Evolutionary conservation across 2,113 vertebrate species (phyloP).

Genomic region (Halichoeres trimaculatus): DNA sequence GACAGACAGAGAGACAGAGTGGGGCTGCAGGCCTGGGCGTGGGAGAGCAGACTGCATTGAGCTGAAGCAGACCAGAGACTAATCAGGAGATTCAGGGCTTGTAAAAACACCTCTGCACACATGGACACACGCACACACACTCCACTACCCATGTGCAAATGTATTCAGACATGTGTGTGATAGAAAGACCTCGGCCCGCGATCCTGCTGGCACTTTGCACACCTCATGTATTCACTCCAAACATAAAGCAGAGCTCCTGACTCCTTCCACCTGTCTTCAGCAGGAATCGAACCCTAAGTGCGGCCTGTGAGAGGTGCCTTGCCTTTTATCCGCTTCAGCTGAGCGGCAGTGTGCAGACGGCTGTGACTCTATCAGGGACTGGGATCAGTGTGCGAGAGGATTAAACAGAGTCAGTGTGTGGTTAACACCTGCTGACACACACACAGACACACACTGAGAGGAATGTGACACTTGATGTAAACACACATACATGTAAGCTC

Average conservation of each 20-base stretch:
- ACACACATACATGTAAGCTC: neutral
- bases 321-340: no score
- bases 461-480: no score
- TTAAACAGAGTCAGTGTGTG: slow-evolving; percentile 4
- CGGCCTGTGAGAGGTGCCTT: neutral
- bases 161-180: slow-evolving; percentile 36
- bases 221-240: slow-evolving; percentile 13
- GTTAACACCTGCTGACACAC: slow-evolving; percentile 45
- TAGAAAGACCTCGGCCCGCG: neutral
- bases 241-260: neutral
- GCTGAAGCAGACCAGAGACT: slow-evolving; percentile 80
- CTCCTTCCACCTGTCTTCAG: neutral
- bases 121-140: slow-evolving; percentile 33
- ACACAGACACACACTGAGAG: no score
- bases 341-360: neutral
- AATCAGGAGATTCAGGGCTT: slow-evolving; percentile 77
- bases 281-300: slow-evolving; percentile 24
- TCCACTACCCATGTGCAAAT: slow-evolving; percentile 27
- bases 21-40: slow-evolving; percentile 59
- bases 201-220: slow-evolving; percentile 1
- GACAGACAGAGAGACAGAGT: neutral
- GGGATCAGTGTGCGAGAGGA: slow-evolving; percentile 7
- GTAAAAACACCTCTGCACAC: slow-evolving; percentile 65
- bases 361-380: neutral
- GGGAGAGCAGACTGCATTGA: slow-evolving; percentile 77